Evolutionary conservation across 1,140 invertebrate genomes (phyloP).

Genomic region (Aphaenogaster rudis): DNA sequence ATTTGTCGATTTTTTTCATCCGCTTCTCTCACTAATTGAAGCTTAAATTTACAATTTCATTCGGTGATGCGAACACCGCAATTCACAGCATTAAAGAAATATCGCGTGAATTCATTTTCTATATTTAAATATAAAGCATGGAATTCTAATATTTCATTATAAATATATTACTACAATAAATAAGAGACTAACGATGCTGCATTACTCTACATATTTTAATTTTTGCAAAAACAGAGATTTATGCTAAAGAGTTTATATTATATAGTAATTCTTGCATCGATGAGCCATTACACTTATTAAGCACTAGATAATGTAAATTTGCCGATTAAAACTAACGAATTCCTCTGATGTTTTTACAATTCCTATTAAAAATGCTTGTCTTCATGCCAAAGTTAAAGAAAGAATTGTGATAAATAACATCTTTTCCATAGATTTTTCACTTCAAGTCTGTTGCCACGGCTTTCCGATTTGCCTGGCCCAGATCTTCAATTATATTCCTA

Average conservation of each 20-base stretch:
- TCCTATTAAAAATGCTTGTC: neutral
- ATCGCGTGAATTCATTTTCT: neutral
- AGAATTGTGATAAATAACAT: neutral
- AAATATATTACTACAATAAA: slow-evolving; percentile 3
- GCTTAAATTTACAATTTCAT: slow-evolving; percentile 51
- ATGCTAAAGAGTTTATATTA: neutral
- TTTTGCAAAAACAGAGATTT: neutral
- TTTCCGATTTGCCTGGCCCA: neutral
- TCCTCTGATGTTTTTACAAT: neutral
- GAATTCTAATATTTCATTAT: neutral
- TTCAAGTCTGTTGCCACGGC: neutral
- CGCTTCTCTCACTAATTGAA: slow-evolving; percentile 33
- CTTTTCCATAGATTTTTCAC: neutral
- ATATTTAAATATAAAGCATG: neutral
- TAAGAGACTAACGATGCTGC: neutral
- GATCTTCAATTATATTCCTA: slow-evolving; percentile 49
- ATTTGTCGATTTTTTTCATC: slow-evolving; percentile 38
- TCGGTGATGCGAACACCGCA: neutral
- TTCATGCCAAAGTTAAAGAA: neutral
- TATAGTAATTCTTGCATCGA: neutral
- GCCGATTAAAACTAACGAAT: neutral
- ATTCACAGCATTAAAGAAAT: neutral
- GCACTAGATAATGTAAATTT: neutral
- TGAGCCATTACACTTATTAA: neutral
- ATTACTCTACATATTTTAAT: neutral